Base-by-base conservation (phyloP, 2,888 invertebrate species). In the Drosophila kambysellisi region DNA sequence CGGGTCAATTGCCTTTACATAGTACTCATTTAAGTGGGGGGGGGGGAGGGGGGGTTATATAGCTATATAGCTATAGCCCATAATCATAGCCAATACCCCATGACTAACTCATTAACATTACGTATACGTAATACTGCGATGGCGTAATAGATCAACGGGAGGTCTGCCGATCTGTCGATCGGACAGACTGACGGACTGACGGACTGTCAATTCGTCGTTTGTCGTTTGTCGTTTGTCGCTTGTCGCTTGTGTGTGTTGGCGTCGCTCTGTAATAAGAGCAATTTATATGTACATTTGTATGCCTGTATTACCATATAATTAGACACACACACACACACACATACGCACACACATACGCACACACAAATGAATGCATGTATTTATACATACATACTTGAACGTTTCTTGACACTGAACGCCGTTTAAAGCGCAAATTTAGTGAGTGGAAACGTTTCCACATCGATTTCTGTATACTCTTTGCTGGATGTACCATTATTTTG, bases 201-300 rank as follows among this genome's bases (percentile, higher is more conserved):
- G 15, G 11, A 29, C 33, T 15, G 30, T 39, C 37, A 33, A 32
- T 37, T 20, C 8, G 57, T 60, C 35, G 62, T 25, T 25, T 25
- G 20, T 25, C 25, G 1, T 3, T 25, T 25, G 2, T 25, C 25
- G 25, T 3, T 25, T 25, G 25, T 25, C 25, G 25, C 2, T 25
- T 2, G 25, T 37, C n/a, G 62, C 33, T 12, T 58, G 66, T 25
- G 46, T 25, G 64, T 73, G 70, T 78, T 70, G 67, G 65, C 76
- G 76, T 76, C 51, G 63, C 63, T 70, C 64, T 69, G 79, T 82
- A 88, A 82, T 89, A 89, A 79, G 85, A 88, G 83, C 88, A 87
- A 89, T 89, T 86, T 89, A 86, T 89, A 89, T 89, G 89, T 89
- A 89, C 89, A 89, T 88, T 79, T 81, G 88, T 84, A 66, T 77